Conservation (phyloP, 2,797 vertebrate genomes). For the Luscinia megarhynchos region DNA sequence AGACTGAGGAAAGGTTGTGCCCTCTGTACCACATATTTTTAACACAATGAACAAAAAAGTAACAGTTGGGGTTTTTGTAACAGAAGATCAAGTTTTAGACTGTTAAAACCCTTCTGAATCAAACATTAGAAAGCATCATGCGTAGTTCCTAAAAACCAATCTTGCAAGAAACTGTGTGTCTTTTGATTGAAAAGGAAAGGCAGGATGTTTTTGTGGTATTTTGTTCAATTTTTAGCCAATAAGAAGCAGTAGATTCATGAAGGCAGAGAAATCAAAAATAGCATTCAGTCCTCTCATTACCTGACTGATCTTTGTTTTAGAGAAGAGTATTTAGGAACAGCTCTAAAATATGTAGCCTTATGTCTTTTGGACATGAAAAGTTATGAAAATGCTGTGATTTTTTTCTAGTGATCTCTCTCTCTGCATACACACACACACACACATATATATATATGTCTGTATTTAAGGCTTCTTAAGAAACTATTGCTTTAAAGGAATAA, state of each 20-base stretch:
- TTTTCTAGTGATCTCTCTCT: background rate
- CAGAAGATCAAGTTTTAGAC: background rate
- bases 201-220: constrained; percentile 41
- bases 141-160: constrained; percentile 13
- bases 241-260: constrained; percentile 42
- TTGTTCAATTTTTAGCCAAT: constrained; percentile 51
- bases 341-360: background rate
- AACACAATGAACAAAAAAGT: constrained; percentile 22
- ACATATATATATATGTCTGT: too few relatives aligned
- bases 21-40: background rate
- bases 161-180: constrained; percentile 19
- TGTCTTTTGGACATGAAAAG: background rate
- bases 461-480: constrained; percentile 50
- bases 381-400: background rate
- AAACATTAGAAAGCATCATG: constrained; percentile 37
- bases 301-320: constrained; percentile 4
- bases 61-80: background rate
- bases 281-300: background rate
- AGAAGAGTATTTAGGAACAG: background rate
- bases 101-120: constrained; percentile 18
- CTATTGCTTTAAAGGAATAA: background rate
- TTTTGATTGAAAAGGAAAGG: constrained; percentile 59
- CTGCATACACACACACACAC: too few relatives aligned
- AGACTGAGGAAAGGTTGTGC: background rate
- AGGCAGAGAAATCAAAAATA: constrained; percentile 16